Evolutionary conservation across 2,888 invertebrate species (phyloP), one percentile per base, ranked within the genome.

Genomic region (Rambutsinella grinnellia): DNA sequence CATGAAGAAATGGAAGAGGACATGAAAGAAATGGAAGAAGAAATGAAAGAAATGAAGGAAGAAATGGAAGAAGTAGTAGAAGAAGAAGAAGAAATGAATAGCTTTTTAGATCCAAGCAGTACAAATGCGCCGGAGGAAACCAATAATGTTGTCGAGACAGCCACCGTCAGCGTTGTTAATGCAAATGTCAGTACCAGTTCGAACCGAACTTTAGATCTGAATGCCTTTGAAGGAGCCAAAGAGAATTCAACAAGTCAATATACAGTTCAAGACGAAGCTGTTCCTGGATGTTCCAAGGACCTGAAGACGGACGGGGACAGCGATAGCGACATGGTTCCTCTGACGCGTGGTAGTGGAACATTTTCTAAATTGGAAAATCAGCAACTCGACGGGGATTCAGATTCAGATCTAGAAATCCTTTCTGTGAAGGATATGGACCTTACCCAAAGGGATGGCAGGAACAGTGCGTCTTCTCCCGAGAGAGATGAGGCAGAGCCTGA

Each of bases 401-500:
- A 71, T 49, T 71, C 61, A 23, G 71, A 71, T 21, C 3, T 68
- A 23, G 58, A 68, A 24, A 26, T 68, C 0, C 13, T 68, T 17
- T 51, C 62, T 6, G 49, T n/a, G 15, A 24, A 24, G 23, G n/a
- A 49, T 24, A 26, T 24, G 26, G n/a, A n/a, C n/a, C n/a, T n/a
- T n/a, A n/a, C n/a, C n/a, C n/a, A n/a, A n/a, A 44, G 13, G 8
- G 44, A 44, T 44, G 44, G 44, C 44, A n/a, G n/a, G 44, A 44
- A 10, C 44, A 13, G 13, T 13, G 13, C 13, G 8, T 44, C 44
- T 44, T n/a, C n/a, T n/a, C n/a, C 53, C 66, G 27, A 56, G 65
- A 17, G 36, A 28, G 69, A 69, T 69, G 60, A 67, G 17, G 76
- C 69, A 19, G 76, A 76, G 2, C 28, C 76, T 1, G 76, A 76